Base-by-base conservation (phyloP, 1,140 invertebrate species). In the Bombus pascuorum region DNA sequence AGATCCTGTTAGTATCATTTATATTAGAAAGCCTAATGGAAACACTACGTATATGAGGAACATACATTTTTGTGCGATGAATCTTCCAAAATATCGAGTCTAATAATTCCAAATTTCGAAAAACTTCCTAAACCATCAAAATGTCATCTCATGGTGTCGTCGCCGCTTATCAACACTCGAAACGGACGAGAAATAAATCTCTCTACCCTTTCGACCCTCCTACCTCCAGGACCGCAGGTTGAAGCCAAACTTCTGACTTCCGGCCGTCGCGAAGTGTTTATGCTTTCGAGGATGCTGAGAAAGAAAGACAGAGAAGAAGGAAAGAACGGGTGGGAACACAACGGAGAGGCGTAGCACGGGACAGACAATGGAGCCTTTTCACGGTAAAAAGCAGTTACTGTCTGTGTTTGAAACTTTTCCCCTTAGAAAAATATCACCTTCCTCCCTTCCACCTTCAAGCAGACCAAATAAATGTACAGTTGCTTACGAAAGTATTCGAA, bases 331-430 rank as follows among this genome's bases (percentile, higher is more conserved):
- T 18, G 32, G n/a, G 25, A 44, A 12, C 10, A 22, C 2, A 2
- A 15, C 9, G 53, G 42, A 22, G 32, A 18, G 68, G 57, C 65
- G 25, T 72, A 78, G 62, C 71, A 72, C 62, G 74, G 68, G 80
- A 80, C 86, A 89, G 86, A 91, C 90, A 92, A 93, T 90, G 83
- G 59, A 76, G 79, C 87, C 89, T 87, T 93, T 93, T 93, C 89
- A 90, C 91, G 79, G 86, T 88, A 90, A 92, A 91, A 92, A 91
- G 83, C 89, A 87, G 89, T 87, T 87, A 92, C 91, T 91, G 91
- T 90, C 86, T 87, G 85, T 82, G 90, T 90, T 91, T 82, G 80
- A 92, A 91, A 92, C 84, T 91, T 91, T 92, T 86, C 88, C 88
- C 86, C 83, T 85, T 85, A 81, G 87, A 91, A 91, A 92, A 91